Evolutionary conservation across 1,140 invertebrate genomes (phyloP), one percentile per base, ranked within the genome.

Genomic region (Euglossa dilemma): DNA sequence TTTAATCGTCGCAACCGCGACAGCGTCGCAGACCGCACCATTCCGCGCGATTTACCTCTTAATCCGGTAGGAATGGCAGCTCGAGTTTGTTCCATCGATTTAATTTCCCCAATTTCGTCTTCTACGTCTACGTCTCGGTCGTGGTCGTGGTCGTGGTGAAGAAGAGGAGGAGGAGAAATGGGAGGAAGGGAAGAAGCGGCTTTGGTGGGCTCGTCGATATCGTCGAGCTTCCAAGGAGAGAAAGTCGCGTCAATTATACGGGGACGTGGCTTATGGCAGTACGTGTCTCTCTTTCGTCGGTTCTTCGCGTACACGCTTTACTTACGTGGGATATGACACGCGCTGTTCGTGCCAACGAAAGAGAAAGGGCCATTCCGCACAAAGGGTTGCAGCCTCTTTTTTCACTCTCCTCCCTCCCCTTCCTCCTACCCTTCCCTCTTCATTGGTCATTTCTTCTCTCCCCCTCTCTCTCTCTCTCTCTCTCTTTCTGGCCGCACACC

Each of bases 241-340:
- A 88, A 88, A 88, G 85, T 88, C 83, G 77, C 78, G 87, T 87
- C 85, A 84, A 87, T 88, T 88, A 87, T 75, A 80, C 57, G 36
- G 73, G 54, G 36, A 64, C 64, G 63, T 74, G 59, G 70, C 69
- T 87, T 70, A 85, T 84, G 76, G 85, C 64, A 18, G 43, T 78
- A 76, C 54, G 66, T 66, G 70, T 67, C 64, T 75, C 75, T 61
- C 20, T 67, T 18, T 47, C 45, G 43, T 61, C 45, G 20, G 20
- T 69, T 50, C 14, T 16, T 59, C 67, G 50, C 47, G 57, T 56
- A 54, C 80, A 20, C 43, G 25, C 67, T 61, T 83, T 64, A 52
- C 59, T 84, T 87, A 87, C 47, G 59, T 72, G 71, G 75, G 81
- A 84, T 84, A 84, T 79, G 85, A 84, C 85, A 76, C 76, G 76